phyloP scores from a whole-genome alignment of 1,140 invertebrate species.

The Drosophila albomicans region DNA sequence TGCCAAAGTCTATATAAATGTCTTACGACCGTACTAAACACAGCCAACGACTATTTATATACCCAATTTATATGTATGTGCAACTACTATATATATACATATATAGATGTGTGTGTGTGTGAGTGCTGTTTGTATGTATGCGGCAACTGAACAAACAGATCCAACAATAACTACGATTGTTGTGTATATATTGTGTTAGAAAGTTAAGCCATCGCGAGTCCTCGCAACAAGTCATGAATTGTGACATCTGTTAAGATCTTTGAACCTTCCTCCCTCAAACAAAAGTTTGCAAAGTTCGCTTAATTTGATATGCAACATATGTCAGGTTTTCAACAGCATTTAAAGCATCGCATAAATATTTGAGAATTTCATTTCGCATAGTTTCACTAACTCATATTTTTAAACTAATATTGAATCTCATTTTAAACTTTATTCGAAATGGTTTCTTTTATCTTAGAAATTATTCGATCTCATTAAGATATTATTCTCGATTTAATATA shows the following conservation, averaged over 20 bases:
- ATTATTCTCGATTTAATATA: too few species aligned
- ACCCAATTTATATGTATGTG: conserved; percentile 27
- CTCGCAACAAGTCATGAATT: conserved; percentile 5
- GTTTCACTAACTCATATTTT: too few species aligned
- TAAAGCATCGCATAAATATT: too few species aligned
- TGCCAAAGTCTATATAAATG: conserved; percentile 52
- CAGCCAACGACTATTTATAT: conserved; percentile 32
- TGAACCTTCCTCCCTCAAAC: not conserved
- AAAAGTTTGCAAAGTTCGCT: not conserved
- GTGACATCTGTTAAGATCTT: conserved; percentile 5
- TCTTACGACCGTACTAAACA: conserved; percentile 40
- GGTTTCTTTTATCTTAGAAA: too few species aligned
- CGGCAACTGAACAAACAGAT: conserved; percentile 48
- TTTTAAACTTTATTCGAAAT: too few species aligned
- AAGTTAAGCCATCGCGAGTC: not conserved
- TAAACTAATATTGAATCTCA: too few species aligned
- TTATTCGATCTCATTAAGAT: too few species aligned
- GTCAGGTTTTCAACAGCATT: too few species aligned
- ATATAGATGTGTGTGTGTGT: not conserved
- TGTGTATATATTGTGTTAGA: conserved; percentile 51
- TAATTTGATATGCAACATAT: not conserved
- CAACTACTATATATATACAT: not conserved
- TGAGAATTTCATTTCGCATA: too few species aligned
- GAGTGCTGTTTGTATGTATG: conserved; percentile 2
- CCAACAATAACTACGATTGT: conserved; percentile 53